phyloP scores from a whole-genome alignment of 2,797 vertebrate species.

The Pangasius larnaudii region DNA sequence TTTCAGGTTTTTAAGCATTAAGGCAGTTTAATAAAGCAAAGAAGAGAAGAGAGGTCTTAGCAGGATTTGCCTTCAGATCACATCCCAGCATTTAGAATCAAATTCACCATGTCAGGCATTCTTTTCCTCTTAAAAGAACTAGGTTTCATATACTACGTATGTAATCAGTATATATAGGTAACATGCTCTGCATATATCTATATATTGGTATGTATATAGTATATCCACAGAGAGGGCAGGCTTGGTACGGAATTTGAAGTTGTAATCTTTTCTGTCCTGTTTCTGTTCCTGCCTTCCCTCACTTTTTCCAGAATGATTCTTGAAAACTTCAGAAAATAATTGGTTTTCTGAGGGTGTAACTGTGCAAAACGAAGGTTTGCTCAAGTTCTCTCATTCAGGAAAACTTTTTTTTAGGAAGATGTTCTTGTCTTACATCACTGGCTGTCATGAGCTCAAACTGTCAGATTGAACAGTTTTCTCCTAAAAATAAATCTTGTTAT shows the following conservation, averaged over 20 bases:
- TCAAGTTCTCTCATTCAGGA: constrained; percentile 78
- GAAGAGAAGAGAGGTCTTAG: constrained; percentile 85
- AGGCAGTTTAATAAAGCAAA: constrained; percentile 81
- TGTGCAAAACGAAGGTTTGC: constrained; percentile 89
- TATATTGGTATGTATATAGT: constrained; percentile 85
- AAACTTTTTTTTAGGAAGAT: constrained; percentile 50
- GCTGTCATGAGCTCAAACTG: constrained; percentile 42
- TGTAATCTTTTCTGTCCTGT: constrained; percentile 70
- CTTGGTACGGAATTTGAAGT: constrained; percentile 74
- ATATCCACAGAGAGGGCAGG: constrained; percentile 74
- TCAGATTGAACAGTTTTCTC: constrained; percentile 68
- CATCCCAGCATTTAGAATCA: constrained; percentile 88
- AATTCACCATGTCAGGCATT: constrained; percentile 87
- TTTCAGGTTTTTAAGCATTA: constrained; percentile 87
- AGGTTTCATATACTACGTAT: constrained; percentile 82
- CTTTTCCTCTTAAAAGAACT: constrained; percentile 87
- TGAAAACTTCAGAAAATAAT: constrained; percentile 82
- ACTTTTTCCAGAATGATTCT: constrained; percentile 72
- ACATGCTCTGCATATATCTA: constrained; percentile 78
- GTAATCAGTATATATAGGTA: constrained; percentile 82
- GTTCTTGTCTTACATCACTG: constrained; percentile 45
- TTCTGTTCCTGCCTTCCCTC: constrained; percentile 59
- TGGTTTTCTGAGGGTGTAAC: constrained; percentile 85
- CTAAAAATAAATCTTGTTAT: constrained; percentile 69
- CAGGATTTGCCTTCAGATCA: constrained; percentile 83